A percentile compares a stretch with the other conserved stretches of the same genome.
phyloP scores from a whole-genome alignment of 2,888 invertebrate species.

The Prostheceraeus crozeri region DNA sequence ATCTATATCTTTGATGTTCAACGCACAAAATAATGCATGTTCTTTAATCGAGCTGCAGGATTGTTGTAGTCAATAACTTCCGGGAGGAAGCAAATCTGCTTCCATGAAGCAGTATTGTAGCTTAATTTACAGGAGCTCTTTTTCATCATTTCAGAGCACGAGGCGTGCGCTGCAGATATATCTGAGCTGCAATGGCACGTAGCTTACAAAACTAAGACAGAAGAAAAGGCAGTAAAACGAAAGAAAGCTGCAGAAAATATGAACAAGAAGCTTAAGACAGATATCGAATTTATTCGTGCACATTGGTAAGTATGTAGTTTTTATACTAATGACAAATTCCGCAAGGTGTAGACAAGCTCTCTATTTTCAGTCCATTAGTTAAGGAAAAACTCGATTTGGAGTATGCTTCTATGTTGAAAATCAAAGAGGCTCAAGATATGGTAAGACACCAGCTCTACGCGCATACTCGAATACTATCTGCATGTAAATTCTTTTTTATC shows the following conservation, averaged over 20 bases:
- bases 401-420: conserved; percentile 51
- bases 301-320: conserved; percentile 45
- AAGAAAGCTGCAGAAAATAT: conserved; percentile 48
- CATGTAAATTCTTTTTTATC: no score
- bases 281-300: conserved; percentile 50
- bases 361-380: conserved; percentile 49
- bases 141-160: conserved; percentile 43
- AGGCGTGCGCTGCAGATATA: conserved; percentile 52
- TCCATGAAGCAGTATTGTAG: no score
- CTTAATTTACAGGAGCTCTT: no score
- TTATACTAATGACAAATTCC: background rate
- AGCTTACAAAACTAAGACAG: conserved; percentile 44
- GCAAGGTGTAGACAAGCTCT: background rate
- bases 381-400: conserved; percentile 53
- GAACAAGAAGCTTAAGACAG: conserved; percentile 49
- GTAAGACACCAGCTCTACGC: no score
- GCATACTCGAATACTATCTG: no score
- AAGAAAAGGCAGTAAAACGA: conserved; percentile 44
- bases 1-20: no score
- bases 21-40: no score
- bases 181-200: conserved; percentile 55
- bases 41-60: no score
- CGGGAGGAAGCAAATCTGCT: no score
- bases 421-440: conserved; percentile 36
- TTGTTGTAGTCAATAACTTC: no score